Evolutionary conservation across 1,140 invertebrate genomes (phyloP), one percentile per base, ranked within the genome.

Genomic region (Drosophila orosa): DNA sequence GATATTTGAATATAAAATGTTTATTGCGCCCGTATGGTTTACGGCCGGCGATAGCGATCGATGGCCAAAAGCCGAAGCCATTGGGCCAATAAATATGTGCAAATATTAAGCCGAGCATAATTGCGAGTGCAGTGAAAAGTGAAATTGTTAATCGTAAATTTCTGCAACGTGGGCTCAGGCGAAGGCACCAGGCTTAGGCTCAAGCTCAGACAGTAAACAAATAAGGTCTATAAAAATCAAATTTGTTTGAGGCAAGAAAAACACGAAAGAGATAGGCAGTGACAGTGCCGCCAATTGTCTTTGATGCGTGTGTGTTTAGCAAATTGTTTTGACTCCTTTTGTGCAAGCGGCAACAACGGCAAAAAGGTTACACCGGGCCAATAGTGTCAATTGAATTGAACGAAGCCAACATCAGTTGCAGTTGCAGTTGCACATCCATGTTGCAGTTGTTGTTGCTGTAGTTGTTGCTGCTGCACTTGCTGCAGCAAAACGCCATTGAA

Each of bases 371-470:
- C 57, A 60, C 25, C 83, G 60, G 78, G 74, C 82, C 82, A 65
- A 76, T 77, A 83, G 83, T 83, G 83, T 67, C 83, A 89, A 87
- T 89, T 80, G 84, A 89, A 80, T 86, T 79, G 78, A 80, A 62
- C 50, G 59, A 66, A 58, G 59, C 59, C 35, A 54, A 40, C 68
- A 60, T 33, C 59, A 56, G 71, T 48, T 54, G 42, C 56, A 47
- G n/a, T 17, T 55, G 54, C 69, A 37, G 39, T 39, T 75, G 31
- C 45, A 29, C n/a, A 40, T 56, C 37, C 15, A 42, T 54, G 45
- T 29, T 55, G 31, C 44, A 29, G 22, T 6, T 56, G 5, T n/a
- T n/a, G n/a, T n/a, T n/a, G n/a, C n/a, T n/a, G n/a, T n/a, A n/a
- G 50, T 44, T 44, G 31, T 25, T 56, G 60, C 69, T 33, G 60